phyloP scores from a whole-genome alignment of 2,888 invertebrate species.

The Scrobipalpa costella region DNA sequence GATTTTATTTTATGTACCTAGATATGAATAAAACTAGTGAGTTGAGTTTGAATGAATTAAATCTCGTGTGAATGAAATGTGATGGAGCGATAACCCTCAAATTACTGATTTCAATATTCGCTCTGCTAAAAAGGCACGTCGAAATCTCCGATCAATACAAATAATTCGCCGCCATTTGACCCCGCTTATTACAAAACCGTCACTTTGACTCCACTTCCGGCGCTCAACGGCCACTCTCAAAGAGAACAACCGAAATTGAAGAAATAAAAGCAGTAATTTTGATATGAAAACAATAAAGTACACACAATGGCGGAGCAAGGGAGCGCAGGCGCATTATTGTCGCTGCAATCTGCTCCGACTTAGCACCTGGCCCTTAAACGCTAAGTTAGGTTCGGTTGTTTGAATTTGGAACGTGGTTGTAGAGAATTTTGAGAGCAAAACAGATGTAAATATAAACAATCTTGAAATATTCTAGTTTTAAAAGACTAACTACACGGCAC shows the following conservation, averaged over 20 bases:
- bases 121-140: conserved; percentile 22
- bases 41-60: too few relatives aligned
- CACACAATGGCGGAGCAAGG: conserved; percentile 1
- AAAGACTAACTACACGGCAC: too few relatives aligned
- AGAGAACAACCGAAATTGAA: conserved; percentile 17
- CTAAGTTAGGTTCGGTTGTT: conserved; percentile 5
- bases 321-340: conserved; percentile 8
- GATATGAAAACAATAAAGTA: conserved; percentile 17
- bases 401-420: background rate
- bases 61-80: background rate
- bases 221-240: conserved; percentile 21
- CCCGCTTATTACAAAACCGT: conserved; percentile 36
- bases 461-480: too few relatives aligned
- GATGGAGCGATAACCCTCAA: background rate
- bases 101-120: conserved; percentile 31
- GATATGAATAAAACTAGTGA: too few relatives aligned
- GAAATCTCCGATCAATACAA: conserved; percentile 8
- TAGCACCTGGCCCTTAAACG: conserved; percentile 16
- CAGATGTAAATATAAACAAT: background rate
- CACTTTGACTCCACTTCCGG: conserved; percentile 25
- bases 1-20: too few relatives aligned
- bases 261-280: conserved; percentile 16
- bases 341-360: conserved; percentile 4
- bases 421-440: background rate
- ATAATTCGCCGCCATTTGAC: conserved; percentile 33